Percentiles rank a stretch among this genome's conserved stretches.
phyloP scores from a whole-genome alignment of 1,140 invertebrate species.

The Orchestia grillus region DNA sequence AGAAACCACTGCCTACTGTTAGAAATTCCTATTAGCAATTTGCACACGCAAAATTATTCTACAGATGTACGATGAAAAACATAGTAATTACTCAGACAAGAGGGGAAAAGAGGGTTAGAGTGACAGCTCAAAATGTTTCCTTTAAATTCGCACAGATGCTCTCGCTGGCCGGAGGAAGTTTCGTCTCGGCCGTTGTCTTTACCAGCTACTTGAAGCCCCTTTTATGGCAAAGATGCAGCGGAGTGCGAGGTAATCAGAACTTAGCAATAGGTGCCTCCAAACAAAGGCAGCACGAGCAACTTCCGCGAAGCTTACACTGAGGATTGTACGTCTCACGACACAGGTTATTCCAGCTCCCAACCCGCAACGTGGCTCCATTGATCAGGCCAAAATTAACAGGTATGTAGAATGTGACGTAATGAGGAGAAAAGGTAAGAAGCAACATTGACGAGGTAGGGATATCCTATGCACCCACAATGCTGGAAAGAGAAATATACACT shows the following conservation, averaged over 20 bases:
- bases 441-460: too few relatives aligned
- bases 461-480: too few relatives aligned
- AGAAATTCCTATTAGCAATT: background rate
- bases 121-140: background rate
- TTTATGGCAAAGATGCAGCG: background rate
- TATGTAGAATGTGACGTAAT: too few relatives aligned
- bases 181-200: background rate
- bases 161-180: background rate
- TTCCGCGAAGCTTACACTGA: background rate
- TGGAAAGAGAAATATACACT: too few relatives aligned
- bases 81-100: background rate
- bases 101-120: background rate
- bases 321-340: background rate
- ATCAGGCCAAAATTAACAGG: background rate
- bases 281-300: background rate
- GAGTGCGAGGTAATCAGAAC: background rate
- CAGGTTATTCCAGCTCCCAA: background rate
- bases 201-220: background rate
- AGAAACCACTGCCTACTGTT: background rate
- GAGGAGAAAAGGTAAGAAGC: too few relatives aligned
- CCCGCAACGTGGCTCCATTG: background rate
- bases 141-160: background rate
- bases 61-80: background rate
- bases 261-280: background rate
- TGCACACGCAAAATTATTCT: background rate